Percentiles rank a stretch among this genome's conserved stretches.
Conservation (phyloP, 2,797 vertebrate species). For the Lycodopsis pacificus region DNA sequence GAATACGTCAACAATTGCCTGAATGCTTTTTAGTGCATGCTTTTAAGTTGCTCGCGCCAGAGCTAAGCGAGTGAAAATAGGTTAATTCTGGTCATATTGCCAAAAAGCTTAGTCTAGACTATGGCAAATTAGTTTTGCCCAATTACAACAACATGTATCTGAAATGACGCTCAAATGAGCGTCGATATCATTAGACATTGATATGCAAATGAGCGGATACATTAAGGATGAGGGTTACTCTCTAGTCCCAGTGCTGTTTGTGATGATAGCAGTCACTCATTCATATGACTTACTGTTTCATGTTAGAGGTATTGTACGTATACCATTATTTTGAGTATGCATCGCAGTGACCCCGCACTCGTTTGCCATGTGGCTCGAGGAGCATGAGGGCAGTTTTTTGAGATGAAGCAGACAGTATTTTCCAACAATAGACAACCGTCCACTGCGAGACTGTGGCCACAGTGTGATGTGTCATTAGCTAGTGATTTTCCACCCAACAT, state of each 20-base stretch:
- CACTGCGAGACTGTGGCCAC: slow-evolving; percentile 83
- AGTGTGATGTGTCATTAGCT: slow-evolving; percentile 88
- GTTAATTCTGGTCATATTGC: slow-evolving; percentile 17
- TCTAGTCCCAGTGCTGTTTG: slow-evolving; percentile 37
- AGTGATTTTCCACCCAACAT: slow-evolving; percentile 88
- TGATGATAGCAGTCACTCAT: slow-evolving; percentile 67
- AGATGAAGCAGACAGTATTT: slow-evolving; percentile 76
- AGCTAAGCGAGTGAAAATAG: background rate
- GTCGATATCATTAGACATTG: slow-evolving; percentile 54
- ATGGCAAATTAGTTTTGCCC: slow-evolving; percentile 40
- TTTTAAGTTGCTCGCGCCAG: slow-evolving; percentile 11
- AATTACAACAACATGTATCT: slow-evolving; percentile 46
- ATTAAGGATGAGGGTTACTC: slow-evolving; percentile 57
- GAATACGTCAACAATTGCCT: background rate
- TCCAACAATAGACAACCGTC: slow-evolving; percentile 81
- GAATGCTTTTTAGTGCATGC: background rate
- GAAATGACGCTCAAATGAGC: slow-evolving; percentile 51
- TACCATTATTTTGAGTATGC: slow-evolving; percentile 45
- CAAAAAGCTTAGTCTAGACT: slow-evolving; percentile 25
- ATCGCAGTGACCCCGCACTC: slow-evolving; percentile 63
- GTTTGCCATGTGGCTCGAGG: slow-evolving; percentile 81
- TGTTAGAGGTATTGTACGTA: slow-evolving; percentile 42
- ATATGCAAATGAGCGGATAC: slow-evolving; percentile 61
- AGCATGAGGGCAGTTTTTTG: slow-evolving; percentile 82
- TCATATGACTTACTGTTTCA: slow-evolving; percentile 53